These are phyloP conservation scores for Drosophila imparisetae DNA, from an alignment of 2,888 invertebrate genomes.

Conservation along the genomic window DNA sequence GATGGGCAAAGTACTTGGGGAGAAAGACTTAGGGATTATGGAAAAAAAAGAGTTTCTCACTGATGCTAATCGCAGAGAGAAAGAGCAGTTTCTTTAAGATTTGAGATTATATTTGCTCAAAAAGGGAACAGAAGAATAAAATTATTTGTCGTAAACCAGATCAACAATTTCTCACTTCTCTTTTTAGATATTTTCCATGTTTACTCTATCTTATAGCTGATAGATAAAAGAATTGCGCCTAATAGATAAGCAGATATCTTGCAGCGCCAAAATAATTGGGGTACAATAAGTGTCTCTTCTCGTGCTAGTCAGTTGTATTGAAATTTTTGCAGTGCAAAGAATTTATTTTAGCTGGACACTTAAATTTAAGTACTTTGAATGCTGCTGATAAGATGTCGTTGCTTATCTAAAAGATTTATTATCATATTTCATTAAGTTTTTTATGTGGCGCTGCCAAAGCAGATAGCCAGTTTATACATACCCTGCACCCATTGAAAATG, in stretches of 20 bases:
- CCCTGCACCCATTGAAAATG: background rate
- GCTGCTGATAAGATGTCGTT: constrained; percentile 16
- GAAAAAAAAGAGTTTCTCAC: constrained; percentile 15
- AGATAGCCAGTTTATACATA: constrained; percentile 41
- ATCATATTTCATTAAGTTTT: constrained; percentile 36
- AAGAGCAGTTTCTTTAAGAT: background rate
- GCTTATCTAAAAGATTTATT: constrained; percentile 37
- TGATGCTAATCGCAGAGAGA: background rate
- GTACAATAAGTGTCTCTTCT: background rate
- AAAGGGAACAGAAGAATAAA: background rate
- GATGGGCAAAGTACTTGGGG: constrained; percentile 12
- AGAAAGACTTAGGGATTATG: background rate
- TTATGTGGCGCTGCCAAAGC: constrained; percentile 23
- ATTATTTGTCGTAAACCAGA: background rate
- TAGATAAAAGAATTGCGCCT: no score
- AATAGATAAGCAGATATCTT: background rate
- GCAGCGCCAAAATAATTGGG: background rate
- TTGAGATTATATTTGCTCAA: no score
- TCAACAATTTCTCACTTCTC: background rate
- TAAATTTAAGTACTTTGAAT: constrained; percentile 2
- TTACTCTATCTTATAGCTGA: background rate
- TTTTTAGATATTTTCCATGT: background rate
- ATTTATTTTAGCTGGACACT: background rate
- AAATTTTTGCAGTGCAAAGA: background rate
- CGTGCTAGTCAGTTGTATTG: background rate